These are phyloP conservation scores for Electrona antarctica DNA, from an alignment of 2,113 vertebrate genomes.

Conservation along the genomic window DNA sequence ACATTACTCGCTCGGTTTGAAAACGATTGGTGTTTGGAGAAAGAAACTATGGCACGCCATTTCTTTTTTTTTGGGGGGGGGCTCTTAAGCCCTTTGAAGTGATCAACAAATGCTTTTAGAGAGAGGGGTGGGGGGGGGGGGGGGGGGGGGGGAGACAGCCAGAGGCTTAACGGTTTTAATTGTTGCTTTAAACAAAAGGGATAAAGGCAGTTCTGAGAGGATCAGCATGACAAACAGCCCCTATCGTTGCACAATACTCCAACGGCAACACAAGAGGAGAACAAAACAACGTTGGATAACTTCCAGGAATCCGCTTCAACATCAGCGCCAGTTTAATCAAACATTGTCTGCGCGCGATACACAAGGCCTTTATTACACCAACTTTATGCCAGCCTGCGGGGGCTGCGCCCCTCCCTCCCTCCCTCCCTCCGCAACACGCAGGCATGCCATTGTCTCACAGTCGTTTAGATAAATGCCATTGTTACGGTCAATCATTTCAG, in stretches of 20 bases:
- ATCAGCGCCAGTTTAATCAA: conserved; percentile 53
- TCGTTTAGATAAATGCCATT: too few relatives aligned
- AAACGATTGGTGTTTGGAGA: conserved; percentile 36
- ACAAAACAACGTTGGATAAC: conserved; percentile 66
- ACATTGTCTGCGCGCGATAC: conserved; percentile 32
- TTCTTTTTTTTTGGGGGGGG: too few relatives aligned
- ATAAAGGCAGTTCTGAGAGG: conserved; percentile 61
- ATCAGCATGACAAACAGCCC: conserved; percentile 66
- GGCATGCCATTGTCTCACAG: too few relatives aligned
- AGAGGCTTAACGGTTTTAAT: conserved; percentile 68
- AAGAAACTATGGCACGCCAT: conserved; percentile 44
- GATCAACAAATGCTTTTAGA: conserved; percentile 46
- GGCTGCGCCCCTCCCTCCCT: too few relatives aligned
- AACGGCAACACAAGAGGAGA: conserved; percentile 55
- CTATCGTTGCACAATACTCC: conserved; percentile 61
- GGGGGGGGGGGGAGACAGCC: conserved; percentile 42
- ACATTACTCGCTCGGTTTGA: conserved; percentile 48
- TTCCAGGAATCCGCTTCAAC: conserved; percentile 68
- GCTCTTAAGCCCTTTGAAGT: conserved; percentile 61
- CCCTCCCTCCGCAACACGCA: too few relatives aligned
- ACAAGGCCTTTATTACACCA: conserved; percentile 9
- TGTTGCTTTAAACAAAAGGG: conserved; percentile 70
- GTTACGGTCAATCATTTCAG: too few relatives aligned
- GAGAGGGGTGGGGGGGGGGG: too few relatives aligned
- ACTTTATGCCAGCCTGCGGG: too few relatives aligned